Conservation (phyloP, 2,113 vertebrate species). For the Brienomyrus brachyistius region DNA sequence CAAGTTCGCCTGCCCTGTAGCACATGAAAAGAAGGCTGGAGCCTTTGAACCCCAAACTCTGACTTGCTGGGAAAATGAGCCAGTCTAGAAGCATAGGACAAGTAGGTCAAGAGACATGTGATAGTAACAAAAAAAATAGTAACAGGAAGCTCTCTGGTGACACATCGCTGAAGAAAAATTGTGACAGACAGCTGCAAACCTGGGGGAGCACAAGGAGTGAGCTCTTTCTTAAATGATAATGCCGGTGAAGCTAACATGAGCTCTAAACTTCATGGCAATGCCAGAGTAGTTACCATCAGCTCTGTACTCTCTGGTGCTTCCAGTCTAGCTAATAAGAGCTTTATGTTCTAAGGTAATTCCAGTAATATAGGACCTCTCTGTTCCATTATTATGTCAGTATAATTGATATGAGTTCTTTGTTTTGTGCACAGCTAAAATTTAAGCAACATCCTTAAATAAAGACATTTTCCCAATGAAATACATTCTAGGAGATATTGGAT, state of each 20-base stretch:
- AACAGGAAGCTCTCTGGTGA: slow-evolving; percentile 13
- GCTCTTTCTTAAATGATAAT: slow-evolving; percentile 12
- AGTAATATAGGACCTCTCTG: background rate
- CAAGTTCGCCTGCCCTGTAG: background rate
- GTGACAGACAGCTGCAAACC: slow-evolving; percentile 16
- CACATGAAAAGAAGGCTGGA: background rate
- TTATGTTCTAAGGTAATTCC: background rate
- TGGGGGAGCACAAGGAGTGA: background rate
- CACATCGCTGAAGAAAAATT: slow-evolving; percentile 13
- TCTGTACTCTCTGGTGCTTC: background rate
- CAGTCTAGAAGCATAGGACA: slow-evolving; percentile 1
- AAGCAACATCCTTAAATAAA: background rate
- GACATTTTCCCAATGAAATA: background rate
- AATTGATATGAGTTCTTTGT: background rate
- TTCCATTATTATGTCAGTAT: background rate
- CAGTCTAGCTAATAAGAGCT: background rate
- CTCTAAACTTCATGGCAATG: background rate
- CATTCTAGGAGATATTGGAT: background rate
- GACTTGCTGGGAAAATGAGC: background rate
- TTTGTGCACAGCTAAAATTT: background rate
- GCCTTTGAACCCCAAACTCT: background rate
- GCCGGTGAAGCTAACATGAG: background rate
- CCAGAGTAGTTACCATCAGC: background rate
- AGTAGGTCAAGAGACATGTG: slow-evolving; percentile 13
- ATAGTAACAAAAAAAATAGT: slow-evolving; percentile 15